phyloP scores from a whole-genome alignment of 2,888 invertebrate genomes.

The Orthosia gracilis region DNA sequence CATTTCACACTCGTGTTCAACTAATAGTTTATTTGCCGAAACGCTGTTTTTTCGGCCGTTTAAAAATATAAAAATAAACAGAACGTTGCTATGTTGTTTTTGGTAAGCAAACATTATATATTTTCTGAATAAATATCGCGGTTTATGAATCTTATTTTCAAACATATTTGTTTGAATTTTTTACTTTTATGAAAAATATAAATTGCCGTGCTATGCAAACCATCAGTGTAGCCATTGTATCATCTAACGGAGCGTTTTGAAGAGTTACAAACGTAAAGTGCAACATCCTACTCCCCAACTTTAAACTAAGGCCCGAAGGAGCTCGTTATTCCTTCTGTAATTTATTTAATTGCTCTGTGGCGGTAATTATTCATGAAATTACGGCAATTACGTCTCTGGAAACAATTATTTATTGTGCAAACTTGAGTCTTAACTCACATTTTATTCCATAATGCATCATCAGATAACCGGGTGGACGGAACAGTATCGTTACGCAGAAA shows the following conservation, averaged over 20 bases:
- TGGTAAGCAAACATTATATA: conserved; percentile 16
- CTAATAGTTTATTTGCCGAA: conserved; percentile 25
- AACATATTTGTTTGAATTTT: not conserved
- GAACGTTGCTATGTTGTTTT: conserved; percentile 6
- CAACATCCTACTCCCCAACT: conserved; percentile 87
- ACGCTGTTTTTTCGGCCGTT: conserved; percentile 10
- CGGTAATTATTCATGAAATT: conserved; percentile 91
- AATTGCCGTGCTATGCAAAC: not conserved
- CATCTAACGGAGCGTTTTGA: conserved; percentile 39
- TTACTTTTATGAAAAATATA: not conserved
- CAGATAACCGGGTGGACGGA: conserved; percentile 83
- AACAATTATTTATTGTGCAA: conserved; percentile 91
- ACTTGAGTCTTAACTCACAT: conserved; percentile 90
- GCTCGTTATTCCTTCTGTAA: conserved; percentile 90
- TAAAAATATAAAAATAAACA: conserved; percentile 10
- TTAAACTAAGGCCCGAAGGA: conserved; percentile 88
- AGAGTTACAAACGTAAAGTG: conserved; percentile 78
- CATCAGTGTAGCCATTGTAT: not conserved
- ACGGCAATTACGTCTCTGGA: conserved; percentile 90
- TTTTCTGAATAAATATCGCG: conserved; percentile 19
- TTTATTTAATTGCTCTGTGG: conserved; percentile 91
- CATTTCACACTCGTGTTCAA: conserved; percentile 25
- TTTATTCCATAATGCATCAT: conserved; percentile 88
- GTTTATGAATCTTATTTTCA: not conserved
- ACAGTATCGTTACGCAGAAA: conserved; percentile 70